Conservation (phyloP, 2,888 invertebrate species). For the Laspeyria flexula region DNA sequence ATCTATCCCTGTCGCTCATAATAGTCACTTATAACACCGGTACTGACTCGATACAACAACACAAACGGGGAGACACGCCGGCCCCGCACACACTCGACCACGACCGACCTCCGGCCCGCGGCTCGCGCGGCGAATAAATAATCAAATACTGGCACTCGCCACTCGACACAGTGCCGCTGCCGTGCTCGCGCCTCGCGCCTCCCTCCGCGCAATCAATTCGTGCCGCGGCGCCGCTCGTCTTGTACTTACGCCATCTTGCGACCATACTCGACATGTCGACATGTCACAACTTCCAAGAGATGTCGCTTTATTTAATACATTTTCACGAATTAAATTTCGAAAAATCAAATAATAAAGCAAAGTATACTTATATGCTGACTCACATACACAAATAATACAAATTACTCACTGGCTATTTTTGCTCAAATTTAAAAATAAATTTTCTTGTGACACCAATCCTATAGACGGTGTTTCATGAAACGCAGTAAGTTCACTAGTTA, state of each 20-base stretch:
- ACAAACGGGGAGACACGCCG: conserved; percentile 75
- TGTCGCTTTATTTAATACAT: too few species aligned
- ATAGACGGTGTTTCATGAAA: too few species aligned
- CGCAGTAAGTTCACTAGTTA: too few species aligned
- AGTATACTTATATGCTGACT: too few species aligned
- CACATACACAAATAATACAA: too few species aligned
- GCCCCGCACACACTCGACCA: conserved; percentile 77
- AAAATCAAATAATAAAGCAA: too few species aligned
- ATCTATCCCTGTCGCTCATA: conserved; percentile 96
- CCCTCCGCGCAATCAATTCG: conserved; percentile 50
- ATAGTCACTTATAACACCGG: conserved; percentile 86
- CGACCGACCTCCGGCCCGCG: conserved; percentile 85
- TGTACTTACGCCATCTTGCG: conserved; percentile 25
- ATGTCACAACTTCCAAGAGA: background rate
- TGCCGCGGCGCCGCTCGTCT: conserved; percentile 32
- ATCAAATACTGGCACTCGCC: conserved; percentile 47
- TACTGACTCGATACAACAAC: conserved; percentile 64
- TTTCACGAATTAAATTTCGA: too few species aligned
- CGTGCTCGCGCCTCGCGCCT: conserved; percentile 37
- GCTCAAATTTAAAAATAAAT: too few species aligned
- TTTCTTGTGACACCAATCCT: too few species aligned
- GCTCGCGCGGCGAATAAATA: conserved; percentile 84
- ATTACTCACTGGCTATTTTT: too few species aligned
- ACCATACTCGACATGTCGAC: background rate
- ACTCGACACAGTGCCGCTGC: conserved; percentile 30